Evolutionary conservation across 2,113 vertebrate species (phyloP).

Genomic region (Silurus asotus): DNA sequence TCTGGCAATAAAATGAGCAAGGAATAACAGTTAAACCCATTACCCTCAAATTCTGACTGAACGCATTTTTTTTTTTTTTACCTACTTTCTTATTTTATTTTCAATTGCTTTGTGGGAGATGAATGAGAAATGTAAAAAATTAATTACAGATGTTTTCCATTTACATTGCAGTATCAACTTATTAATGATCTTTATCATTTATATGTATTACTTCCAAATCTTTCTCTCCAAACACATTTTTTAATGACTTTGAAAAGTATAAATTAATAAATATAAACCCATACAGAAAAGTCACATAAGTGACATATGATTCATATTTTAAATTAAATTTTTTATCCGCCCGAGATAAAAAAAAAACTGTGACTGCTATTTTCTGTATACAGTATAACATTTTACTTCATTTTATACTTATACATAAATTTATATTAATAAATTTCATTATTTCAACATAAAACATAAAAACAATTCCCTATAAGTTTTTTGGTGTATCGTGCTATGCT

Average conservation of each 20-base stretch:
- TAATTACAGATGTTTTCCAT: neutral
- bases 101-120: neutral
- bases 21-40: neutral
- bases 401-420: too few species aligned
- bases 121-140: neutral
- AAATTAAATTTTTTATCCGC: too few species aligned
- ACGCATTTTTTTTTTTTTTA: neutral
- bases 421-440: too few species aligned
- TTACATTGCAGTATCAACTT: neutral
- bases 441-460: too few species aligned
- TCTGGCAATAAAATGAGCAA: slow-evolving; percentile 36
- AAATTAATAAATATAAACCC: neutral
- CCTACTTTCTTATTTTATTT: too few species aligned
- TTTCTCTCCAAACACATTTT: neutral
- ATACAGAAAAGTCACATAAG: too few species aligned
- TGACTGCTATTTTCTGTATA: too few species aligned
- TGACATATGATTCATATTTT: neutral
- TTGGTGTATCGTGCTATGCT: too few species aligned
- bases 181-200: neutral
- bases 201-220: neutral
- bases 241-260: neutral
- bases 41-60: neutral
- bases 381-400: too few species aligned
- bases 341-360: too few species aligned
- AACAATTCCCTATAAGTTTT: too few species aligned